Evolutionary conservation across 2,113 vertebrate genomes (phyloP).

Genomic region (Oryzias woworae): DNA sequence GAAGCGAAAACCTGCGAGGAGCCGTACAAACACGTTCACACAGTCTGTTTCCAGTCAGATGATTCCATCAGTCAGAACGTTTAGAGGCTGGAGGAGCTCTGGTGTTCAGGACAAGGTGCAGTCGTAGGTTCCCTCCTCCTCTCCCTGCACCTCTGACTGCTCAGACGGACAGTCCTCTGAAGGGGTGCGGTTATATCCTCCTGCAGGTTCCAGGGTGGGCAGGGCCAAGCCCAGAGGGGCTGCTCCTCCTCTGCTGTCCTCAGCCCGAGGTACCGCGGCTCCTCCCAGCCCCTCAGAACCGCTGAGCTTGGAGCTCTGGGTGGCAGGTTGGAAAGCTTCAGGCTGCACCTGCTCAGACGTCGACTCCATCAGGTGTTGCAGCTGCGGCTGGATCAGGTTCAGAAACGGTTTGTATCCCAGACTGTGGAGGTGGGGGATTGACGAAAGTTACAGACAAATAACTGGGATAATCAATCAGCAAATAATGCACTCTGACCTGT

Average conservation of each 20-base stretch:
- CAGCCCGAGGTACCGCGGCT: constrained; percentile 70
- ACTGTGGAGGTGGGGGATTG: constrained; percentile 66
- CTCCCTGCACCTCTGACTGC: constrained; percentile 76
- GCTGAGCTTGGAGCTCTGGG: constrained; percentile 77
- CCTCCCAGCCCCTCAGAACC: constrained; percentile 69
- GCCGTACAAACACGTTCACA: constrained; percentile 9
- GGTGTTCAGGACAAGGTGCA: constrained; percentile 87
- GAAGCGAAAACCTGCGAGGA: constrained; percentile 42
- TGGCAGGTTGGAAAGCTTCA: constrained; percentile 87
- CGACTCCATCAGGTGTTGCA: constrained; percentile 87
- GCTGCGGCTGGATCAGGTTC: constrained; percentile 89
- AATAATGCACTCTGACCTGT: constrained; percentile 81
- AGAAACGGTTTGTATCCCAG: constrained; percentile 97
- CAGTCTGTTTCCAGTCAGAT: constrained; percentile 40
- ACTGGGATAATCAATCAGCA: background rate
- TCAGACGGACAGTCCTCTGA: constrained; percentile 81
- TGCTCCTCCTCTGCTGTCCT: constrained; percentile 80
- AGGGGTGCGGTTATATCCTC: constrained; percentile 63
- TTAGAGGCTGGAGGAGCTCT: constrained; percentile 36
- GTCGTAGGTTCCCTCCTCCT: constrained; percentile 89
- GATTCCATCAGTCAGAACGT: constrained; percentile 6
- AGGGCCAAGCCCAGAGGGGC: constrained; percentile 71
- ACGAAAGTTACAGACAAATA: background rate
- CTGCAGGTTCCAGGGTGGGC: constrained; percentile 76
- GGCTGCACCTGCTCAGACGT: constrained; percentile 84